Evolutionary conservation across 2,888 invertebrate genomes (phyloP), one percentile per base, ranked within the genome.

Genomic region (Anagyrus pseudococci): DNA sequence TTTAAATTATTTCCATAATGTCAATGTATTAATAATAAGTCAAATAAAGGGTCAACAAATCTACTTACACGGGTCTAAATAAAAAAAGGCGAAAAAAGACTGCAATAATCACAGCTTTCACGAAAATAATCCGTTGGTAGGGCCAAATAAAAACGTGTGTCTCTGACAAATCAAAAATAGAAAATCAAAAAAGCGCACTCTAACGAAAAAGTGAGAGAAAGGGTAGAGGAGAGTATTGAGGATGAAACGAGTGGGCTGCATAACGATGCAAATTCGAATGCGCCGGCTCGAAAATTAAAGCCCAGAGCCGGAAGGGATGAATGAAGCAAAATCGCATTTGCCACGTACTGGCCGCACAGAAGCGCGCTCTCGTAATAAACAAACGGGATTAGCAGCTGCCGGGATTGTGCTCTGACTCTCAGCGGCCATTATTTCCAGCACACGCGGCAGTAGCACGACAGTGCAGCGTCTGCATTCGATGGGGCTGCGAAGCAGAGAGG

Each of bases 291-390:
- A 56, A 62, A n/a, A 59, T 58, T 55, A 63, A 66, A 62, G 57
- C 60, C 48, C 55, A 58, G n/a, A n/a, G 58, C 48, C 47, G 61
- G 55, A 60, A 58, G 58, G 52, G 64, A 62, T 62, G 66, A 62
- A 66, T 67, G 65, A 67, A 70, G 72, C 71, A 70, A 73, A 76
- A 75, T 73, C 69, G 67, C 70, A 70, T 74, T 74, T 72, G 67
- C 66, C 70, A 68, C 62, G 69, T 60, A 8, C 8, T 37, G 33
- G 2, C 10, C 33, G 33, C 33, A 15, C 33, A n/a, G n/a, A n/a
- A n/a, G n/a, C n/a, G n/a, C 61, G 50, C 26, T 19, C 15, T 63
- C 71, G 71, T 75, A 73, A 75, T 77, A 75, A 75, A 75, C 72
- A 75, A 76, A 75, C 70, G 67, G 72, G 72, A 77, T 77, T 72